Percentiles rank a stretch among this genome's conserved stretches.
phyloP scores from a whole-genome alignment of 2,888 invertebrate species.

The Nephrocerus scutellatus region DNA sequence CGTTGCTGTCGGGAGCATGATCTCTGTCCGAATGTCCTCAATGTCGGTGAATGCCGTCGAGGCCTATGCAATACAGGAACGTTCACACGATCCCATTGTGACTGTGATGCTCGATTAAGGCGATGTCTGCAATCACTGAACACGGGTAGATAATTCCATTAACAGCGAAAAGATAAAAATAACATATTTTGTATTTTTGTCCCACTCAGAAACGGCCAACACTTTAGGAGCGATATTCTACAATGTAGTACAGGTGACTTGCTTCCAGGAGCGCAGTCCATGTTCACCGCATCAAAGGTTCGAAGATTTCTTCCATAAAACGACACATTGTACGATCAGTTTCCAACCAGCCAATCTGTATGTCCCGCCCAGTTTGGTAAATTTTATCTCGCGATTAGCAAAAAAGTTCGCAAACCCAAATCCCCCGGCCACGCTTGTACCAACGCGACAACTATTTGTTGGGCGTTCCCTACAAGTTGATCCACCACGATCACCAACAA shows the following conservation, averaged over 20 bases:
- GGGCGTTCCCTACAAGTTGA: slow-evolving; percentile 23
- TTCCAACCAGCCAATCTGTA: slow-evolving; percentile 40
- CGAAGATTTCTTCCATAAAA: slow-evolving; percentile 34
- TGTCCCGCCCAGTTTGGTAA: slow-evolving; percentile 38
- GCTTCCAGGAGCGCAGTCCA: slow-evolving; percentile 60
- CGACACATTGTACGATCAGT: slow-evolving; percentile 33
- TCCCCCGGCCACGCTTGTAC: not conserved
- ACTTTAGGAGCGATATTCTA: slow-evolving; percentile 68
- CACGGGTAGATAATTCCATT: slow-evolving; percentile 41
- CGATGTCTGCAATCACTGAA: slow-evolving; percentile 61
- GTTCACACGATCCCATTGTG: slow-evolving; percentile 66
- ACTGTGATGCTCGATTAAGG: slow-evolving; percentile 65
- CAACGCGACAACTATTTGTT: slow-evolving; percentile 4
- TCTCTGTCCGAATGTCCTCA: slow-evolving; percentile 57
- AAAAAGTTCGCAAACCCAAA: slow-evolving; percentile 9
- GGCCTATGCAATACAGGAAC: slow-evolving; percentile 63
- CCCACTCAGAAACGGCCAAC: slow-evolving; percentile 56
- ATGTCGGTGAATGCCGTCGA: slow-evolving; percentile 55
- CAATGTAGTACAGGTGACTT: slow-evolving; percentile 66
- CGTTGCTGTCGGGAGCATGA: slow-evolving; percentile 69
- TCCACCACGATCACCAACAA: slow-evolving; percentile 11
- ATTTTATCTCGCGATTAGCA: slow-evolving; percentile 32
- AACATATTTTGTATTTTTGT: not conserved
- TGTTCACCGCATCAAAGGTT: slow-evolving; percentile 60
- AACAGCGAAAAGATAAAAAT: not conserved